These are phyloP conservation scores for Polypedilum pembai DNA, from an alignment of 1,140 invertebrate species.

Conservation along the genomic window DNA sequence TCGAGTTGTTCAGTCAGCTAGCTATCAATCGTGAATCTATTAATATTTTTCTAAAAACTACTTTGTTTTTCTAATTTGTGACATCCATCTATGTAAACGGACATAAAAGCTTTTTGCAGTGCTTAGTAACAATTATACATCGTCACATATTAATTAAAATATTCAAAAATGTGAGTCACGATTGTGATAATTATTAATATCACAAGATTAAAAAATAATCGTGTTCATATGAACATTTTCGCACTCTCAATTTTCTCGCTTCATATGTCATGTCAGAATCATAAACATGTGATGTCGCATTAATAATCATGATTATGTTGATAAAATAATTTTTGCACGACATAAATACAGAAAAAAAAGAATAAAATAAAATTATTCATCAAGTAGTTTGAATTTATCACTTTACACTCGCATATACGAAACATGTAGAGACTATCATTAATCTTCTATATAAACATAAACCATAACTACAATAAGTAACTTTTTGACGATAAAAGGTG, in stretches of 20 bases:
- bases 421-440: no score
- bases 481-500: no score
- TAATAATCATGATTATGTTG: conserved; percentile 7
- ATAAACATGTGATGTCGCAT: conserved; percentile 3
- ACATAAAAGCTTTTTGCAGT: background rate
- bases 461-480: no score
- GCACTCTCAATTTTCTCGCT: background rate
- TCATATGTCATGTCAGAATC: background rate
- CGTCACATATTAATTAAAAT: no score
- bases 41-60: no score
- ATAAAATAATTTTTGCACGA: no score
- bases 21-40: no score
- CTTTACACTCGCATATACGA: background rate
- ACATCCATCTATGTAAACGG: background rate
- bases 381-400: background rate
- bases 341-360: no score
- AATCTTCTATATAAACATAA: no score
- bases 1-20: no score
- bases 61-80: no score
- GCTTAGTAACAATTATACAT: background rate
- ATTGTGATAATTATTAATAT: conserved; percentile 15
- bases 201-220: background rate
- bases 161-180: background rate
- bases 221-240: no score
- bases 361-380: background rate